Conservation (phyloP, 1,140 invertebrate species). For the Drosophila jambulina region DNA sequence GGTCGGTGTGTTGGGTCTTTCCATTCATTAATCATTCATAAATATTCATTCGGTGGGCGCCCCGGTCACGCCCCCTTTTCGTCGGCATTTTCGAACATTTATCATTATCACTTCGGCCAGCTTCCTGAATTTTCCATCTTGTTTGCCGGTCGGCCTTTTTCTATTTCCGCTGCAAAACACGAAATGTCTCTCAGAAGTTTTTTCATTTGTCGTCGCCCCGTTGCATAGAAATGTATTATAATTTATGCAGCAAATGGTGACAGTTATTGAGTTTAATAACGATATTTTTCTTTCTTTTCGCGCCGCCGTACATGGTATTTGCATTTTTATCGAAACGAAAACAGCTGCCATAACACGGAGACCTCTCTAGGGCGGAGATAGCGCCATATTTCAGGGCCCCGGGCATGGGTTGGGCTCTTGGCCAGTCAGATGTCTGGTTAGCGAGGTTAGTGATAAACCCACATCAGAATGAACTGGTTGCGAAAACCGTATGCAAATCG, state of each 20-base stretch:
- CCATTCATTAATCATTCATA: slow-evolving; percentile 74
- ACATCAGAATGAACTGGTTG: slow-evolving; percentile 25
- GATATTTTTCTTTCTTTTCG: slow-evolving; percentile 41
- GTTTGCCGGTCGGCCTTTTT: slow-evolving; percentile 50
- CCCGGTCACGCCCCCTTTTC: slow-evolving; percentile 33
- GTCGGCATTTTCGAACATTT: slow-evolving; percentile 48
- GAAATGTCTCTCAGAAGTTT: slow-evolving; percentile 41
- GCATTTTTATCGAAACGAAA: slow-evolving; percentile 69
- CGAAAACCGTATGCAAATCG: slow-evolving; percentile 64
- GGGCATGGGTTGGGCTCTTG: slow-evolving; percentile 27
- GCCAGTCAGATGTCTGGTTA: slow-evolving; percentile 35
- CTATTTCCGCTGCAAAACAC: slow-evolving; percentile 61
- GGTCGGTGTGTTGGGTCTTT: slow-evolving; percentile 8
- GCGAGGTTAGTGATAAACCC: slow-evolving; percentile 39
- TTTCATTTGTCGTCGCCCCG: slow-evolving; percentile 20
- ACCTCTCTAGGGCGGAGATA: slow-evolving; percentile 16
- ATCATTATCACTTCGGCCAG: slow-evolving; percentile 74
- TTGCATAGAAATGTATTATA: slow-evolving; percentile 69
- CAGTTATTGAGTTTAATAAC: slow-evolving; percentile 76
- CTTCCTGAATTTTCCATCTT: slow-evolving; percentile 41
- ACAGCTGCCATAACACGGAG: slow-evolving; percentile 47
- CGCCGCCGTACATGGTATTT: slow-evolving; percentile 53
- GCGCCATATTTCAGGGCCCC: slow-evolving; percentile 10
- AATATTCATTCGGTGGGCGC: slow-evolving; percentile 60
- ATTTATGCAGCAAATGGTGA: slow-evolving; percentile 68